A percentile compares a stretch with the other conserved stretches of the same genome.
These are phyloP conservation scores for Sternarchorhynchus goeldii DNA, from an alignment of 2,797 vertebrate species.

Conservation along the genomic window DNA sequence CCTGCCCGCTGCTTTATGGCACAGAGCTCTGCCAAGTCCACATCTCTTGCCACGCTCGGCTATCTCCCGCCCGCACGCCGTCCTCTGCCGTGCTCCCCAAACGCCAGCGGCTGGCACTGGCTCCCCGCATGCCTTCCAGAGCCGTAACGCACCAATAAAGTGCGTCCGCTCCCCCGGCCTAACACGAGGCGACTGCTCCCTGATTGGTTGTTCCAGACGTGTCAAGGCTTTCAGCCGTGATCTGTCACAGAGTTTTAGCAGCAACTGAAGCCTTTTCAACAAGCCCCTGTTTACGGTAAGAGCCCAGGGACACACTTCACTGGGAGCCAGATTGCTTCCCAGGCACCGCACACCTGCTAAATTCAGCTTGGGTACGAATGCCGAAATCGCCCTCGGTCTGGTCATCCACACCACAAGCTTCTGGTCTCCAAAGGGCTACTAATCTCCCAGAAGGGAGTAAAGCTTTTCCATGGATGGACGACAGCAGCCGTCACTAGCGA, in stretches of 20 bases:
- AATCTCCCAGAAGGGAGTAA: slow-evolving; percentile 39
- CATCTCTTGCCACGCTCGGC: slow-evolving; percentile 49
- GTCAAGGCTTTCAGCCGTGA: slow-evolving; percentile 63
- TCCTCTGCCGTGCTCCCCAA: slow-evolving; percentile 44
- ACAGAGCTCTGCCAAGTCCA: slow-evolving; percentile 42
- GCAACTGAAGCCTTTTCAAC: slow-evolving; percentile 57
- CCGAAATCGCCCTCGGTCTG: slow-evolving; percentile 59
- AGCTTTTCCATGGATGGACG: slow-evolving; percentile 48
- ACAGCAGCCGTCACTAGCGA: slow-evolving; percentile 41
- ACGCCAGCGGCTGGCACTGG: slow-evolving; percentile 6
- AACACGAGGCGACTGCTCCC: slow-evolving; percentile 51
- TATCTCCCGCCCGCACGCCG: slow-evolving; percentile 56
- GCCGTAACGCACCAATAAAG: slow-evolving; percentile 52
- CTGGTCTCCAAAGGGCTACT: slow-evolving; percentile 50
- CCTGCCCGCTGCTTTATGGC: background rate
- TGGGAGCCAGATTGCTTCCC: slow-evolving; percentile 68
- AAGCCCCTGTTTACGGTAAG: slow-evolving; percentile 61
- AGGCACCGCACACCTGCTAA: slow-evolving; percentile 53
- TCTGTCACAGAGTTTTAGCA: slow-evolving; percentile 59
- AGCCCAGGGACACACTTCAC: slow-evolving; percentile 63
- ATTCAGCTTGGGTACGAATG: slow-evolving; percentile 62
- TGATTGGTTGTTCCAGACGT: slow-evolving; percentile 60
- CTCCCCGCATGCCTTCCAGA: slow-evolving; percentile 6
- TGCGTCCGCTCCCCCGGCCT: slow-evolving; percentile 49
- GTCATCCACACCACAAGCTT: slow-evolving; percentile 52